These are phyloP conservation scores for Thaumetopoea pityocampa DNA, from an alignment of 1,140 invertebrate species.

Conservation along the genomic window DNA sequence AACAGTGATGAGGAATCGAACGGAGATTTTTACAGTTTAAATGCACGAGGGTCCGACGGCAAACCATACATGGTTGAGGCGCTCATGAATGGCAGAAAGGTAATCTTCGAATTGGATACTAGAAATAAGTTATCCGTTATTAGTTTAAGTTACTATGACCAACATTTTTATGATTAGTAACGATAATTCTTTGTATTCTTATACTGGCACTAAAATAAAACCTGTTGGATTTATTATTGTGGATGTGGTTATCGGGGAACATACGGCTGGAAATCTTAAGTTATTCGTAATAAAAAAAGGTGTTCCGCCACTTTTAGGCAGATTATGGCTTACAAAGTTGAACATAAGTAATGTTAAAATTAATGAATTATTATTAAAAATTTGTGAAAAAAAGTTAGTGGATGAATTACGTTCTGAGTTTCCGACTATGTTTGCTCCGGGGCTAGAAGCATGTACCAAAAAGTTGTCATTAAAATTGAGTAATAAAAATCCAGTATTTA, in stretches of 20 bases:
- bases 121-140: neutral
- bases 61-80: neutral
- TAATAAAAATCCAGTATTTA: neutral
- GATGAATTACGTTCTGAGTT: neutral
- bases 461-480: neutral
- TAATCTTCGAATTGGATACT: neutral
- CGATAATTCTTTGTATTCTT: neutral
- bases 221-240: neutral
- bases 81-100: neutral
- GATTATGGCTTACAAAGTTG: neutral
- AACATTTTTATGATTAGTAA: neutral
- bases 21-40: neutral
- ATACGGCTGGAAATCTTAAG: too few species aligned
- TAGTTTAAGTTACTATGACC: neutral
- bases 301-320: neutral
- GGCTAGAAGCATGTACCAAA: neutral
- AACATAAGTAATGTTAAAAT: slow-evolving; percentile 1
- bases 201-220: neutral
- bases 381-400: neutral
- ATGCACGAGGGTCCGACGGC: neutral
- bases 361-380: neutral
- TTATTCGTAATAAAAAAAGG: neutral
- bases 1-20: neutral
- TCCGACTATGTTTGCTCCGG: neutral
- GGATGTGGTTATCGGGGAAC: neutral